A percentile compares a stretch with the other conserved stretches of the same genome.
These are phyloP conservation scores for Malurus splendens DNA, from an alignment of 2,797 vertebrate species.

Conservation along the genomic window DNA sequence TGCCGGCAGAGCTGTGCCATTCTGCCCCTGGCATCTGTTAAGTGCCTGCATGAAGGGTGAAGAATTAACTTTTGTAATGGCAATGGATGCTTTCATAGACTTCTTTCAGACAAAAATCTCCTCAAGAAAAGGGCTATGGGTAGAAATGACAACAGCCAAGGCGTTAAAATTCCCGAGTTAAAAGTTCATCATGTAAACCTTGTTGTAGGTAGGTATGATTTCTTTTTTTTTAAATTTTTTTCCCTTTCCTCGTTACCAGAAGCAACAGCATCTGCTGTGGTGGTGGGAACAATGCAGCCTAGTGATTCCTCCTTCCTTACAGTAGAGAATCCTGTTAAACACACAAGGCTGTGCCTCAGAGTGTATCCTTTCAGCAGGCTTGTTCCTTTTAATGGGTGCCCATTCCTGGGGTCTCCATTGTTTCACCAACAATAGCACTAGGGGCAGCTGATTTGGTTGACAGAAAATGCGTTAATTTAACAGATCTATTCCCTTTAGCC, in stretches of 20 bases:
- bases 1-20: constrained; percentile 58
- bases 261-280: constrained; percentile 62
- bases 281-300: constrained; percentile 64
- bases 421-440: constrained; percentile 68
- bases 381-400: constrained; percentile 69
- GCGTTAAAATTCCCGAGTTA: constrained; percentile 3
- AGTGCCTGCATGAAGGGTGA: constrained; percentile 63
- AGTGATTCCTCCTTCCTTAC: constrained; percentile 61
- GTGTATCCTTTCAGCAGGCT: constrained; percentile 61
- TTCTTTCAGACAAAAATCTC: constrained; percentile 59
- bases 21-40: constrained; percentile 70
- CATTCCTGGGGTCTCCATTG: constrained; percentile 67
- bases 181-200: background rate
- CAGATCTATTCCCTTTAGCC: constrained; percentile 68
- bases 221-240: background rate
- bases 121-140: constrained; percentile 9
- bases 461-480: constrained; percentile 76
- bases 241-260: background rate
- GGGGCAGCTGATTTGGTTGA: constrained; percentile 73
- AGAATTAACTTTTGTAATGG: constrained; percentile 64
- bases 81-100: constrained; percentile 60
- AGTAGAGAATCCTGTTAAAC: constrained; percentile 64
- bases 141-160: constrained; percentile 16
- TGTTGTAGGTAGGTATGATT: constrained; percentile 10
- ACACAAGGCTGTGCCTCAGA: constrained; percentile 63